Base-by-base conservation (phyloP, 35 echinoderm and acorn worm genomes). In the Anneissia japonica region DNA sequence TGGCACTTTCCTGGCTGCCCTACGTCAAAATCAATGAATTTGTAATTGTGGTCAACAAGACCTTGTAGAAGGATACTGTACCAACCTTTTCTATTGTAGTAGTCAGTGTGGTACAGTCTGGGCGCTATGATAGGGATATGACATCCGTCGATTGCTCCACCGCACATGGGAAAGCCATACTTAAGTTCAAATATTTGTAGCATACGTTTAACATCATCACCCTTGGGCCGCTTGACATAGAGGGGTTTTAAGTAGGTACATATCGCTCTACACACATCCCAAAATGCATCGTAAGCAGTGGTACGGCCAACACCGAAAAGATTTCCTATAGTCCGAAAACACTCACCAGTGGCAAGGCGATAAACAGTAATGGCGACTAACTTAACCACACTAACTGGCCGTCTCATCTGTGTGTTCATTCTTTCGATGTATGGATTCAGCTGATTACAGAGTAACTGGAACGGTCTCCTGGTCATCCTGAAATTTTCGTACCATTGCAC, bases 261-360 rank as follows among this genome's bases (percentile, higher is more conserved):
- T 23, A 64, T 19, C 11, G 91, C 80, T 19, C n/a, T 64, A 34
- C 92, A 93, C 14, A 85, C 83, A 26, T 81, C 87, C 45, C 84
- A 72, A 32, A 89, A 85, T 12, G 85, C 79, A 13, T 39, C 45
- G 80, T 73, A 90, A 0, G 80, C 92, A 74, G 87, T 94, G 19
- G 82, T 81, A 31, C 79, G 73, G 13, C 43, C 92, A 26, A 94
- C 87, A 82, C 88, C 88, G 90, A 94, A 94, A 10, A 87, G 38
- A 32, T 89, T 84, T 12, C 87, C 83, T n/a, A 90, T 86, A 34
- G 83, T 87, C 23, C 92, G 32, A 76, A 77, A 94, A 28, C 79
- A 38, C 29, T 81, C 76, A 73, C 86, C 86, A 0, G 92, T 94
- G 32, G 83, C 84, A 34, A 94, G 32, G 16, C 92, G 40, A 37